Conservation (phyloP, 2,797 vertebrate species). For the Cyprinodon diabolis region DNA sequence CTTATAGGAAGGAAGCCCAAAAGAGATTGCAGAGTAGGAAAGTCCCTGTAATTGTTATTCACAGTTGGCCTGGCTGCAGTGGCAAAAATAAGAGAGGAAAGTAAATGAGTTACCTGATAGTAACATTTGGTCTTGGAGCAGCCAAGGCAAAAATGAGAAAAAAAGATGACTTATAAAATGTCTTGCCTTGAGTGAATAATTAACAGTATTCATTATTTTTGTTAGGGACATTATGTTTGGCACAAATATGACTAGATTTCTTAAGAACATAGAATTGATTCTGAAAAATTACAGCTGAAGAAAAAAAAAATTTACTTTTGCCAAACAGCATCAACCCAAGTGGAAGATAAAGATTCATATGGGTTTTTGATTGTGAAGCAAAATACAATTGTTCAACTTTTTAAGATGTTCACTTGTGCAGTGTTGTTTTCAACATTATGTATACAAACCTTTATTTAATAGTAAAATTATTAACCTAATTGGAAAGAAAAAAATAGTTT, state of each 20-base stretch:
- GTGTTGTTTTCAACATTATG: no score
- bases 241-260: background rate
- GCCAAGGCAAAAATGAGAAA: background rate
- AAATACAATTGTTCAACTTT: no score
- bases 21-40: conserved; percentile 36
- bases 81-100: conserved; percentile 32
- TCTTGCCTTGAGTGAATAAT: background rate
- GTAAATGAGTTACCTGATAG: conserved; percentile 11
- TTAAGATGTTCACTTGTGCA: no score
- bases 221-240: background rate
- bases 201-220: background rate
- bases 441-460: no score
- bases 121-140: conserved; percentile 8
- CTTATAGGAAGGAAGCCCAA: conserved; percentile 41
- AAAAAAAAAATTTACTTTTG: background rate
- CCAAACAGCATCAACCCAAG: no score
- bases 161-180: background rate
- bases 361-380: no score
- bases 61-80: conserved; percentile 37
- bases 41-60: conserved; percentile 49
- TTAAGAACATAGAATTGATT: no score
- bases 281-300: background rate
- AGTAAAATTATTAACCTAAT: no score
- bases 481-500: no score
- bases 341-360: no score